Base-by-base conservation (phyloP, 1,140 invertebrate genomes). In the Drosophila nebulosa region DNA sequence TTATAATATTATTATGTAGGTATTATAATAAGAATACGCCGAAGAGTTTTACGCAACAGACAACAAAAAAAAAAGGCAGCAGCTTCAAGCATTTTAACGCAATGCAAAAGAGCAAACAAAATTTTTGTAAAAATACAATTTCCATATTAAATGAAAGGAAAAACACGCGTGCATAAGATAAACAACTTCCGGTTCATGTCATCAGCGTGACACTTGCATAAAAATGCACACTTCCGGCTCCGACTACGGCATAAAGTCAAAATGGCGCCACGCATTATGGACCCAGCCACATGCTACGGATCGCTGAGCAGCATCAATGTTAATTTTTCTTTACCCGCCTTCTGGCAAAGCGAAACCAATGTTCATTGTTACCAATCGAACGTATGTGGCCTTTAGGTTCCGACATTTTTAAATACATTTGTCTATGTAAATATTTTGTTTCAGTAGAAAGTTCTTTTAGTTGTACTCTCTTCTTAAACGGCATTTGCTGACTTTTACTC, bases 141-240 rank as follows among this genome's bases (percentile, higher is more conserved):
- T 27, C 10, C 27, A 10, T 7, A 14, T 3, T 26, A 1, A 22
- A 5, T 16, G 6, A 5, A 22, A 36, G 26, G 14, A 22, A 22
- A 9, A n/a, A 39, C 30, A 46, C 21, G 42, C 64, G 53, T 51
- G 59, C 63, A 60, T 60, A 74, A 78, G 74, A 78, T 78, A 71
- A 78, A 74, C 67, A 74, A 63, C 74, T 74, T 77, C 74, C 74
- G 63, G 10, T 60, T 58, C 9, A 59, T 63, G 74, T 61, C 71
- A 77, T 50, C 50, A 62, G 67, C 14, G 22, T 70, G 71, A 70
- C 74, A 77, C 67, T 77, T 74, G 66, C 74, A 32, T 74, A 65
- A 74, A 70, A 77, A 77, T 74, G 74, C 67, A 66, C 57, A 72
- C 78, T 80, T 80, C 78, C 78, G 72, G 55, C 30, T 53, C 32